Evolutionary conservation across 2,797 vertebrate species (phyloP), one percentile per base, ranked within the genome.

Genomic region (Syncerus caffer): DNA sequence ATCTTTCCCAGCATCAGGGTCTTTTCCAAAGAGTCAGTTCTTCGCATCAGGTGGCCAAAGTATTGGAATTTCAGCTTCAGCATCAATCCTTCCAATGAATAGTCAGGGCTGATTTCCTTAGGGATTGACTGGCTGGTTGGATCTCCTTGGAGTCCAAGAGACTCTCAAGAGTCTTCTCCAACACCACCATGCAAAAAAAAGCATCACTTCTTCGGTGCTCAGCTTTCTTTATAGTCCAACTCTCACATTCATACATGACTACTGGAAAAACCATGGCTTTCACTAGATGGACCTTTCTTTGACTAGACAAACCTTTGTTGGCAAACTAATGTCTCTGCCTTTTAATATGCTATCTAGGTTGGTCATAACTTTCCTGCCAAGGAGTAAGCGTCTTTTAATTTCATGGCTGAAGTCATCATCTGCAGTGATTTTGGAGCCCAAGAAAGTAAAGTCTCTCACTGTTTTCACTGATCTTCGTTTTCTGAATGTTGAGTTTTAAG

Each of bases 161-260:
- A 67, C n/a, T 34, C 64, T 34, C 64, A 67, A 67, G 64, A 67
- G 9, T 34, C n/a, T 34, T 67, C 64, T 67, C 64, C 64, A 34
- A 67, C 17, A 67, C 64, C 17, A 21, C 17, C 9, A 5, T 11
- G n/a, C n/a, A 67, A 67, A 67, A 67, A 67, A 67, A 34, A 67
- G n/a, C n/a, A 34, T 34, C n/a, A 67, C 16, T 34, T 67, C 64
- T 67, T 34, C 0, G 2, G n/a, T 0, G 1, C 64, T 67, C 64
- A 21, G n/a, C 9, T 34, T 34, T 34, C n/a, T 67, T 11, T 67
- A 67, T 67, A 67, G n/a, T 67, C n/a, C 64, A 67, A 67, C 9
- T 34, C 9, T 21, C 1, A 67, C 17, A 10, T 67, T 34, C 9
- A 67, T 67, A 67, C 9, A 34, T 34, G 64, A 67, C 64, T 67